A percentile compares a stretch with the other conserved stretches of the same genome.
phyloP scores from a whole-genome alignment of 2,797 vertebrate species.

The Pampus argenteus region DNA sequence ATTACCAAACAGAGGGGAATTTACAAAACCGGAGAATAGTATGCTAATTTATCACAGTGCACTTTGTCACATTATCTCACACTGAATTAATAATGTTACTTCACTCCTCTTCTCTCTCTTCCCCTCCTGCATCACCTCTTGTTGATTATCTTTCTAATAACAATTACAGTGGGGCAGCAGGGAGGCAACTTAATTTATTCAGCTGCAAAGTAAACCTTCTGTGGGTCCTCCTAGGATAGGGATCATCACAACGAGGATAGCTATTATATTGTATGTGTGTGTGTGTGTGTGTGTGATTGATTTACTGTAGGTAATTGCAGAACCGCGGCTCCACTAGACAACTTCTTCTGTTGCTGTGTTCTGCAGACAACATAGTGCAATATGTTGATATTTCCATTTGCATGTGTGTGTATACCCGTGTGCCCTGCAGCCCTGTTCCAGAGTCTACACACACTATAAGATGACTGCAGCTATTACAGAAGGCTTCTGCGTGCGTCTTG shows the following conservation, averaged over 20 bases:
- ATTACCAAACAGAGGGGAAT: slow-evolving; percentile 23
- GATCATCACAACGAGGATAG: slow-evolving; percentile 20
- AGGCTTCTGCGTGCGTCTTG: not conserved
- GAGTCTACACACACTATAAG: not conserved
- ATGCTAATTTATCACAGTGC: slow-evolving; percentile 24
- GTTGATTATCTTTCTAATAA: slow-evolving; percentile 46
- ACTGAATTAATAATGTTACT: slow-evolving; percentile 17
- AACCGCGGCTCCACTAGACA: slow-evolving; percentile 27
- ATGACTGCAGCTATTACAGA: not conserved
- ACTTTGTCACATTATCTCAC: slow-evolving; percentile 24
- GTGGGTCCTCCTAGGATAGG: slow-evolving; percentile 5
- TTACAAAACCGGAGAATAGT: slow-evolving; percentile 17
- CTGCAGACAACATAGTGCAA: not conserved
- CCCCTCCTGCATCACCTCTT: not conserved
- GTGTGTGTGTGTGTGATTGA: slow-evolving; percentile 2
- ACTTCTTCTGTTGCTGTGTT: not conserved
- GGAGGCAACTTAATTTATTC: slow-evolving; percentile 31
- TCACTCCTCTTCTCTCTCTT: not conserved
- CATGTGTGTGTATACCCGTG: not conserved
- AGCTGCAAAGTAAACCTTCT: slow-evolving; percentile 28
- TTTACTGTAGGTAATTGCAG: slow-evolving; percentile 15
- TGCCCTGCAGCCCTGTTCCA: too few relatives aligned
- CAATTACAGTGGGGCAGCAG: slow-evolving; percentile 31
- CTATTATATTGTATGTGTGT: not conserved
- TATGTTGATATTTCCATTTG: not conserved